Evolutionary conservation across 2,797 vertebrate genomes (phyloP), one percentile per base, ranked within the genome.

Genomic region (Coregonus sp.): DNA sequence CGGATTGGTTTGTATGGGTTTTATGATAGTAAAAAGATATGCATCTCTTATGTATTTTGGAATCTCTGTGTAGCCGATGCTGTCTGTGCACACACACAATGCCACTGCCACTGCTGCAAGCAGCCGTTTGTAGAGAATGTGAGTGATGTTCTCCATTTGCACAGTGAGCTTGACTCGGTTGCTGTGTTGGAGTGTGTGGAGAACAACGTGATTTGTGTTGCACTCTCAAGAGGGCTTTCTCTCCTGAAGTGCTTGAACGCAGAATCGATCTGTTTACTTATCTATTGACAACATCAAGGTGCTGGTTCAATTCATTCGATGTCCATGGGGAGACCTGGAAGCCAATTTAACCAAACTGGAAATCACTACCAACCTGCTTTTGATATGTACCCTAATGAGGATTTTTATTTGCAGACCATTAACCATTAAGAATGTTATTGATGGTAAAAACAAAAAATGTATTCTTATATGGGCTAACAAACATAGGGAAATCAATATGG

Each of bases 111-210:
- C 63, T 33, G 63, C 29, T 67, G 66, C 9, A 25, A 63, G 59
- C 33, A 33, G 31, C 29, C 31, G 14, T 35, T 68, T 68, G 33
- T 16, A 16, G 31, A 35, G 66, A 33, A 47, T 5, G 29, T 35
- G 5, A 68, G 31, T 68, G 16, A 68, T 68, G 29, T 68, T 68
- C 16, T 11, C 66, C 66, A 68, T 68, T 68, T 68, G 66, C 66
- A 68, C 31, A 35, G 66, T 35, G 31, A 35, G 31, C 15, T 18
- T 68, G 66, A 4, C 31, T 35, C 31, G 15, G 31, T 68, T 31
- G 12, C 63, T 65, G 16, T 59, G 54, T 56, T 61, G 59, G 20
- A 61, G 20, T 61, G 63, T 66, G 65, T 67, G 65, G 14, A 33
- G 65, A 67, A 67, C 65, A 67, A 33, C 29, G n/a, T 33, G 29